Evolutionary conservation across 2,888 invertebrate genomes (phyloP), one percentile per base, ranked within the genome.

Genomic region (Aquatica leii): DNA sequence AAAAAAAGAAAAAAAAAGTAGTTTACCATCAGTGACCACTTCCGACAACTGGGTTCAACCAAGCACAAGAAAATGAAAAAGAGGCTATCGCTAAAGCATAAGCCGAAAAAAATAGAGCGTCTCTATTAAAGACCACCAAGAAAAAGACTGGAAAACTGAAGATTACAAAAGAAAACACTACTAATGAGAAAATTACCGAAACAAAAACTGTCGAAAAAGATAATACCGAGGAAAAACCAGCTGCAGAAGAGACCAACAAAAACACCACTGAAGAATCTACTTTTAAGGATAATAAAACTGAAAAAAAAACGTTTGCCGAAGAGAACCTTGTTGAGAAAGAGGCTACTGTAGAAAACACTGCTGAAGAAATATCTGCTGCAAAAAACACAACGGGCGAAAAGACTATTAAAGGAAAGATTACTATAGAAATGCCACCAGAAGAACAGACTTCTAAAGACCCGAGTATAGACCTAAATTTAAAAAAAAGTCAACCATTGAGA

Each of bases 11-110:
- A 40, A 40, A 40, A 40, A 40, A 40, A 40, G 4, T 40, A 40
- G 40, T 40, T 40, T 40, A 12, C 40, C 40, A 40, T 12, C 40
- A 40, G 40, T 40, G 40, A 40, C 12, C 11, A 40, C 40, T 40
- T 40, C 40, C 40, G 40, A 40, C 40, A 40, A 40, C 6, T 40
- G 11, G 40, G 40, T 40, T 40, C 40, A 40, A 40, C 40, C 40
- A 40, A 40, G 40, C 40, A 40, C 40, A 40, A 40, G 40, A 40
- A 40, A 40, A 40, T 40, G 40, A 40, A 40, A 40, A 40, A 40
- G 40, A 40, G 12, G 40, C 40, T 40, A 40, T 40, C 40, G 40
- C 40, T 40, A 12, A 40, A 40, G 40, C 40, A 40, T n/a, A 40
- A 40, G 12, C 14, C 11, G 40, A 40, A 40, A 40, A 40, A 40